Base-by-base conservation (phyloP, 2,113 vertebrate genomes). In the Pangasianodon gigas region DNA sequence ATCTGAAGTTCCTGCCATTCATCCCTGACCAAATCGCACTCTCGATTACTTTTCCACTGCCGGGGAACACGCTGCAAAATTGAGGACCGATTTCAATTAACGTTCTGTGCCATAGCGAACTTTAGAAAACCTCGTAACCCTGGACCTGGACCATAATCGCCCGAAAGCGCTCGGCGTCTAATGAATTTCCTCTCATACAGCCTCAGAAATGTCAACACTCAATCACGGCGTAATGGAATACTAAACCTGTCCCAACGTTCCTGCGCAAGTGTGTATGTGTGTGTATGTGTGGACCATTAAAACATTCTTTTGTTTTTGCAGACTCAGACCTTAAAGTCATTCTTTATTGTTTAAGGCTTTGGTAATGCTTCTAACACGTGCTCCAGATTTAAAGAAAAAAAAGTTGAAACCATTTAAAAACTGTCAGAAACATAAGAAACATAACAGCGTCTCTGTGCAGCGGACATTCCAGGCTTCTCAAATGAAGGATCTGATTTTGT, bases 171-270 rank as follows among this genome's bases (percentile, higher is more conserved):
- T 91, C 90, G 84, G 92, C 90, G 85, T 94, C 92, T 94, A 94
- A 95, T 94, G 93, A 95, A 95, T 94, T 95, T 95, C 95, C 95
- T 96, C 95, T 95, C 94, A 89, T 88, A 90, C 90, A 74, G 93
- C 94, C 94, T 95, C 95, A 94, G 92, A 95, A 96, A 96, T 94
- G 96, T 96, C 95, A 95, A 95, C 95, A 94, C 94, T 95, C 94
- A 94, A 95, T 95, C 96, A 94, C 87, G 37, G 89, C 44, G 91
- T 95, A 96, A 96, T 94, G 94, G 95, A 96, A 95, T 94, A 92
- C 91, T 95, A 44, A 94, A 93, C 91, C 93, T 81, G 91, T 93
- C 93, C 93, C 91, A 93, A 88, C n/a, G 6, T 86, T 48, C n/a
- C 46, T 67, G 19, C 2, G 65, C 13, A 13, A 32, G 51, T 52